Base-by-base conservation (phyloP, 2,797 vertebrate genomes). In the Phrynocephalus vlangalii region DNA sequence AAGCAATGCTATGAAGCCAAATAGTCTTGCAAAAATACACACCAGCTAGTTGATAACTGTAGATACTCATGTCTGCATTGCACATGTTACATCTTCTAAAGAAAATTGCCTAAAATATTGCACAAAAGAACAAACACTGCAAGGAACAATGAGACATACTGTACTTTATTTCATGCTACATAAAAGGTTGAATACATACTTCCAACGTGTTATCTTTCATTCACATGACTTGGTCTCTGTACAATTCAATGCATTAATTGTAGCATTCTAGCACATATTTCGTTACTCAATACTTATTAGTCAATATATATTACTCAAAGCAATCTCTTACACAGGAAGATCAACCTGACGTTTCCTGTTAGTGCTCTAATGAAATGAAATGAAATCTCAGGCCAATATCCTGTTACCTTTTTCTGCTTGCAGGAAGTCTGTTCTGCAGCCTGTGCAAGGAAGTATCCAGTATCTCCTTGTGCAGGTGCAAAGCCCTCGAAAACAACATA, bases 141-240 rank as follows among this genome's bases (percentile, higher is more conserved):
- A 85, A 75, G 6, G n/a, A 88, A 75, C 26, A 22, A 9, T 56
- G 70, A 75, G 22, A 68, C 4, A 87, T 44, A 52, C 44, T 88
- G 85, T 88, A 88, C 60, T 88, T 88, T 88, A 88, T 88, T 88
- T 80, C n/a, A 73, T 66, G 73, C 70, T 67, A 28, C 56, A 68
- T 84, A 73, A 81, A 87, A 84, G 66, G 20, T 24, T 33, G 44
- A 9, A 44, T 88, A 84, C 73, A 73, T 88, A 84, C 28, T 52
- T 81, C 72, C 68, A 77, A 38, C 30, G 26, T 63, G 66, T 73
- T n/a, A 80, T 75, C 38, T 70, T 78, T 33, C 71, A 83, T 76
- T 28, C 15, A 67, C 30, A 18, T 78, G 66, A 20, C 75, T 85
- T 66, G 60, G 22, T 70, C 67, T 72, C 10, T 80, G 68, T 86